phyloP scores from a whole-genome alignment of 2,888 invertebrate species.

The Serrognathus titanus region DNA sequence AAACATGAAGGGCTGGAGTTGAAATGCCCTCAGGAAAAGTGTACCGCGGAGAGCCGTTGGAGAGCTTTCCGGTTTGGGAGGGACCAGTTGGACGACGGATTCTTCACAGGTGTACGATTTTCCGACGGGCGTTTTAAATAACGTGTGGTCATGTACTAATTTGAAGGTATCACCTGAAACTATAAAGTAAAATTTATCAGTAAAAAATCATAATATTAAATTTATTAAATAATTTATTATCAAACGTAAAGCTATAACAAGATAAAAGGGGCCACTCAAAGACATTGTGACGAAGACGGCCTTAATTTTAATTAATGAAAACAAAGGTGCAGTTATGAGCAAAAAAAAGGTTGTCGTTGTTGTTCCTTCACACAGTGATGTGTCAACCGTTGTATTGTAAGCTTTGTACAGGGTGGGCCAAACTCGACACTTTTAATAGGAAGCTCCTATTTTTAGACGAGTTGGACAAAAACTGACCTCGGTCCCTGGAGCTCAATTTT shows the following conservation, averaged over 20 bases:
- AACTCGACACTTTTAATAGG: too few species aligned
- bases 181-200: background rate
- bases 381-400: too few species aligned
- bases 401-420: too few species aligned
- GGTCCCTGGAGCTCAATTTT: too few species aligned
- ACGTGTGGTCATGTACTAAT: conserved; percentile 53
- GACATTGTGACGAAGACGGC: too few species aligned
- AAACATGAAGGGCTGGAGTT: conserved; percentile 86
- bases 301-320: background rate
- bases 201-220: conserved; percentile 2
- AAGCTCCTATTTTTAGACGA: too few species aligned
- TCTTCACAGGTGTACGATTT: conserved; percentile 79
- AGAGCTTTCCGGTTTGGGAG: conserved; percentile 43
- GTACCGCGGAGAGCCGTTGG: conserved; percentile 42
- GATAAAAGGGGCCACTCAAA: too few species aligned
- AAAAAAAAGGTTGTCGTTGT: too few species aligned
- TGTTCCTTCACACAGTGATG: too few species aligned
- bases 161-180: conserved; percentile 38
- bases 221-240: too few species aligned
- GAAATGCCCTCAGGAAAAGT: conserved; percentile 49
- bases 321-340: background rate
- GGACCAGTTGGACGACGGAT: conserved; percentile 60
- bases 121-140: conserved; percentile 84
- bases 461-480: too few species aligned
- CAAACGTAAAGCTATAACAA: background rate